phyloP scores from a whole-genome alignment of 1,140 invertebrate genomes.

The silkworm (Bombyx mori) region DNA sequence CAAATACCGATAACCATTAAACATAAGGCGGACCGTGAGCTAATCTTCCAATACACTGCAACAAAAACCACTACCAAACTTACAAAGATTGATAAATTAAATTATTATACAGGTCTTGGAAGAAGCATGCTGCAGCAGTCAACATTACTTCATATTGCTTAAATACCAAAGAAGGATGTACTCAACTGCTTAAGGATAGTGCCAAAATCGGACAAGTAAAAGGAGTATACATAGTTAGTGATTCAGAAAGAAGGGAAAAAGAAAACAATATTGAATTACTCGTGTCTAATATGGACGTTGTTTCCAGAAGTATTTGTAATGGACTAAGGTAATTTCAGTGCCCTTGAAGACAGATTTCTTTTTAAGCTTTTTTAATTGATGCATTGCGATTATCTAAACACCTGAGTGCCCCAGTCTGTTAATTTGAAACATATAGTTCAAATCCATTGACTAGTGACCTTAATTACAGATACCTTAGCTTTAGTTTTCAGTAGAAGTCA shows the following conservation, averaged over 20 bases:
- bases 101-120: slow-evolving; percentile 5
- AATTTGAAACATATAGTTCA: too few species aligned
- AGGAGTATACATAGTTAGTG: slow-evolving; percentile 9
- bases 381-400: too few species aligned
- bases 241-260: neutral
- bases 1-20: too few species aligned
- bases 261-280: neutral
- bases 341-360: neutral
- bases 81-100: neutral
- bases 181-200: slow-evolving; percentile 5
- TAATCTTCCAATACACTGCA: neutral
- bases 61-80: neutral
- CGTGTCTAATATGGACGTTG: slow-evolving; percentile 5
- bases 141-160: slow-evolving; percentile 2
- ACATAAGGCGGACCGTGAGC: too few species aligned
- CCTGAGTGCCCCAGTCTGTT: too few species aligned
- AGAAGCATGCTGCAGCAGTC: neutral
- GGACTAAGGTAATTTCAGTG: slow-evolving; percentile 6
- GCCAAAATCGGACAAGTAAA: slow-evolving; percentile 8
- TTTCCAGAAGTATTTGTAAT: slow-evolving; percentile 6
- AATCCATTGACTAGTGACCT: too few species aligned
- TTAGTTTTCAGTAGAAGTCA: too few species aligned
- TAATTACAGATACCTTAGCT: too few species aligned
- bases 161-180: slow-evolving; percentile 8
- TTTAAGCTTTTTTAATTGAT: too few species aligned